These are phyloP conservation scores for Calypte anna DNA, from an alignment of 2,113 vertebrate species.

Conservation along the genomic window DNA sequence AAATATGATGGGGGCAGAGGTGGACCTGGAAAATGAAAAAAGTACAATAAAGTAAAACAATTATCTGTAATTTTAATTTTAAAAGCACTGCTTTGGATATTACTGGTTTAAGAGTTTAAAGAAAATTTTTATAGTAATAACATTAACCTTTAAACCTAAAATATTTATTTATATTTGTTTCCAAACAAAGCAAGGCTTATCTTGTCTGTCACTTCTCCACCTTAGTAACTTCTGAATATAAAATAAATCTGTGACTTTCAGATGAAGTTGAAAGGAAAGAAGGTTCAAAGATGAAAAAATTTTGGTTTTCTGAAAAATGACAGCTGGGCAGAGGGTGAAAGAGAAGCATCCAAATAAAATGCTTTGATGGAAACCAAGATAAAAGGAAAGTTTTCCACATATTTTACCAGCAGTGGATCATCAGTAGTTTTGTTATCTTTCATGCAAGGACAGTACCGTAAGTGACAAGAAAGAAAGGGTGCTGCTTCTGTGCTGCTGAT, in stretches of 20 bases:
- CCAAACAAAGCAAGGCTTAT: background rate
- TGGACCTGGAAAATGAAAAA: conserved; percentile 73
- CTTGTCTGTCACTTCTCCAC: background rate
- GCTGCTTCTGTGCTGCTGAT: background rate
- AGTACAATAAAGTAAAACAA: background rate
- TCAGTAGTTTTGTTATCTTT: background rate
- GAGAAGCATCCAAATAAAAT: background rate
- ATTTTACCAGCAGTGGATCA: background rate
- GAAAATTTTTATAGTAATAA: background rate
- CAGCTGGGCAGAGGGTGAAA: background rate
- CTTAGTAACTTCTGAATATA: background rate
- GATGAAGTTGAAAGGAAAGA: background rate
- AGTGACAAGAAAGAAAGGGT: background rate
- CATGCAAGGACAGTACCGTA: background rate
- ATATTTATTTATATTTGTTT: background rate
- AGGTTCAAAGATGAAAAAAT: background rate
- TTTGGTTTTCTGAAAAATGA: background rate
- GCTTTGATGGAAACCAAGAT: background rate
- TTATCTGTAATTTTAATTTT: conserved; percentile 3
- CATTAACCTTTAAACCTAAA: conserved; percentile 24
- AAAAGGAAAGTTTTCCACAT: background rate
- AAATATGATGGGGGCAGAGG: conserved; percentile 74
- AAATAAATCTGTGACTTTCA: background rate
- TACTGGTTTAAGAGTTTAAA: background rate
- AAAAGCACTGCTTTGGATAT: background rate